phyloP scores from a whole-genome alignment of 2,888 invertebrate genomes.

The Junonia oenone region DNA sequence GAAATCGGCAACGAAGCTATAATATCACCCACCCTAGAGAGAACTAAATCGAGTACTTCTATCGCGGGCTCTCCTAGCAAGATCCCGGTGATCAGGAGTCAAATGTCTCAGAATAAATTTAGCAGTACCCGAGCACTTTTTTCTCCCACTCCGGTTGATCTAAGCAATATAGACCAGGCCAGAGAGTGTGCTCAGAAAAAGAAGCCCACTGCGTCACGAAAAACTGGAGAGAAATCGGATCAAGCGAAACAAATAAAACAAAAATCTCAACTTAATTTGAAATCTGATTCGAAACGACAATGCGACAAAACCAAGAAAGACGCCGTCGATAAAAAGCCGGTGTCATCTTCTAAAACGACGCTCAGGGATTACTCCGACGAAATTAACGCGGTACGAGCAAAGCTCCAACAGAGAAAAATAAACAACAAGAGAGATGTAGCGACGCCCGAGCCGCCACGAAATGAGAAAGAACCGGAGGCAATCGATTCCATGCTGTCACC shows the following conservation, averaged over 20 bases:
- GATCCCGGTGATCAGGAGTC: constrained; percentile 81
- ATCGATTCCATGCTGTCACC: constrained; percentile 65
- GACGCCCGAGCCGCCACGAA: constrained; percentile 51
- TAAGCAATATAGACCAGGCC: constrained; percentile 74
- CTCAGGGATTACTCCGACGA: constrained; percentile 71
- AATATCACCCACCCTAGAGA: constrained; percentile 60
- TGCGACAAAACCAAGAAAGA: constrained; percentile 66
- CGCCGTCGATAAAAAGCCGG: constrained; percentile 55
- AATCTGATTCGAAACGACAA: constrained; percentile 59
- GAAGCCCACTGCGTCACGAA: constrained; percentile 53
- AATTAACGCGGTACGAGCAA: constrained; percentile 71
- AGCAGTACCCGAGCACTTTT: constrained; percentile 74
- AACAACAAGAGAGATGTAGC: constrained; percentile 60
- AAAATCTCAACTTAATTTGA: constrained; percentile 68
- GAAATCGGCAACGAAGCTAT: constrained; percentile 70
- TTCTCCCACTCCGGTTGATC: constrained; percentile 80
- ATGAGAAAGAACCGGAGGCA: constrained; percentile 53
- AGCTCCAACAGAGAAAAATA: constrained; percentile 69
- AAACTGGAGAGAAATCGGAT: constrained; percentile 58
- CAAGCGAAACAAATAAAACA: constrained; percentile 65
- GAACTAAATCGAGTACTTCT: constrained; percentile 74
- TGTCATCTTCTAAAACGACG: constrained; percentile 53
- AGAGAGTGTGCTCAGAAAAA: constrained; percentile 79
- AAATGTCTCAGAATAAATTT: constrained; percentile 71
- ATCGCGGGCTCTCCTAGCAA: constrained; percentile 80